A percentile compares a stretch with the other conserved stretches of the same genome.
Conservation (phyloP, 2,797 vertebrate species). For the Fundulus diaphanus region DNA sequence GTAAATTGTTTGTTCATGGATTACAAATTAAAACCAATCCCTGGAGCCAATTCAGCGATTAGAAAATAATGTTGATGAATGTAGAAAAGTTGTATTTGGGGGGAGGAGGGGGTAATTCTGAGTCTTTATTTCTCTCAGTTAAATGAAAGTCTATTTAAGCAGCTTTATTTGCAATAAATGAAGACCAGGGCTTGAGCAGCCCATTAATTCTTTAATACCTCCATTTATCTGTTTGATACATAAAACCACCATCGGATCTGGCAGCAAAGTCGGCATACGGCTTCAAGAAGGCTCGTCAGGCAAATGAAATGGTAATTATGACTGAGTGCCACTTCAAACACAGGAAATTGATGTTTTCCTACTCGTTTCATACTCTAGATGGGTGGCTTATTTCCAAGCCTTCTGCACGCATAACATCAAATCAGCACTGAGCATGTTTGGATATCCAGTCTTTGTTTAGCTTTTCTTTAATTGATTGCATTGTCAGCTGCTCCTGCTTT, state of each 20-base stretch:
- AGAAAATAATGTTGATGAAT: not conserved
- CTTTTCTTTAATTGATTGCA: conserved; percentile 36
- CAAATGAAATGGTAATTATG: conserved; percentile 58
- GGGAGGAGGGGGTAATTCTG: not conserved
- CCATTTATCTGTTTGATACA: conserved; percentile 39
- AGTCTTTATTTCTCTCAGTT: not conserved
- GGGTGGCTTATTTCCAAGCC: conserved; percentile 53
- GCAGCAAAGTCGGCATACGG: conserved; percentile 25
- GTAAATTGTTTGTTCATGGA: not conserved
- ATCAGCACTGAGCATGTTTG: conserved; percentile 31
- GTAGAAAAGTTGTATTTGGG: not conserved
- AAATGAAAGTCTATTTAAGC: not conserved
- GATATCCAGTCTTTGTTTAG: conserved; percentile 35
- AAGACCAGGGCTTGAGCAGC: conserved; percentile 20
- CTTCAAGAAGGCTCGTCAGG: conserved; percentile 51
- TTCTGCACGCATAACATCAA: conserved; percentile 58
- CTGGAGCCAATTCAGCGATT: not conserved
- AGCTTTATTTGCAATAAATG: conserved; percentile 26
- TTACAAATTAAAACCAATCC: not conserved
- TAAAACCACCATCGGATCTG: conserved; percentile 42
- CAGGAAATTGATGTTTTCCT: conserved; percentile 58
- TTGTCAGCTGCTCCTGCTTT: conserved; percentile 15
- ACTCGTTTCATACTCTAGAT: conserved; percentile 58
- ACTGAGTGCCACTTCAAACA: conserved; percentile 63
- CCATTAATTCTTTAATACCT: conserved; percentile 40